These are phyloP conservation scores for Gibbula magus DNA, from an alignment of 2,888 invertebrate species.

Conservation along the genomic window DNA sequence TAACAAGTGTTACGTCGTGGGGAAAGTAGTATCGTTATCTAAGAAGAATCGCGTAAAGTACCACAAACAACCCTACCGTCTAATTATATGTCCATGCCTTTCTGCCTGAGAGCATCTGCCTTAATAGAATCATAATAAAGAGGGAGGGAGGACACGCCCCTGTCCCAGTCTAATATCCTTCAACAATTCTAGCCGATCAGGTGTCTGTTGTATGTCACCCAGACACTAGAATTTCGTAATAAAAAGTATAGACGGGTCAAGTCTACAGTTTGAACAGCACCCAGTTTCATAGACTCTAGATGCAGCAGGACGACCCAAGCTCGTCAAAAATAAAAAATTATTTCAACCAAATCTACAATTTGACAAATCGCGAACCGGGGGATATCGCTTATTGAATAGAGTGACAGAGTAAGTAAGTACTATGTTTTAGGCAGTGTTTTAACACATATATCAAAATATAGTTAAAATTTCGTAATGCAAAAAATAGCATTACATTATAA, in stretches of 20 bases:
- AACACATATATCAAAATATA: too few relatives aligned
- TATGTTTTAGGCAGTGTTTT: too few relatives aligned
- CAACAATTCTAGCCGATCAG: too few relatives aligned
- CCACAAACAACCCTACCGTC: background rate
- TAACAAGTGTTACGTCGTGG: background rate
- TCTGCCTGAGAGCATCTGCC: background rate
- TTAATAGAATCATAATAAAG: conserved; percentile 5
- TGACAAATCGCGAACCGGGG: too few relatives aligned
- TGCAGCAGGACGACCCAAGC: too few relatives aligned
- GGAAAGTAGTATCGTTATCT: background rate
- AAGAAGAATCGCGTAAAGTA: background rate
- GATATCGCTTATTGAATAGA: too few relatives aligned
- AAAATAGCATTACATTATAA: too few relatives aligned
- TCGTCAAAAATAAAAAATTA: too few relatives aligned
- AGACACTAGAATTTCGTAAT: background rate
- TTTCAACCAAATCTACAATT: too few relatives aligned
- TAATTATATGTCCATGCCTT: background rate
- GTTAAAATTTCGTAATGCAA: too few relatives aligned
- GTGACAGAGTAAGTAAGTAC: too few relatives aligned
- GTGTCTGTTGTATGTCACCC: background rate
- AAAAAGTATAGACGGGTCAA: background rate
- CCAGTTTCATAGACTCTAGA: too few relatives aligned
- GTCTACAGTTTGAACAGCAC: background rate
- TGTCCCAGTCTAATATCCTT: background rate
- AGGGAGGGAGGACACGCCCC: background rate